Base-by-base conservation (phyloP, 1,140 invertebrate genomes). In the Agrypnia vestita region DNA sequence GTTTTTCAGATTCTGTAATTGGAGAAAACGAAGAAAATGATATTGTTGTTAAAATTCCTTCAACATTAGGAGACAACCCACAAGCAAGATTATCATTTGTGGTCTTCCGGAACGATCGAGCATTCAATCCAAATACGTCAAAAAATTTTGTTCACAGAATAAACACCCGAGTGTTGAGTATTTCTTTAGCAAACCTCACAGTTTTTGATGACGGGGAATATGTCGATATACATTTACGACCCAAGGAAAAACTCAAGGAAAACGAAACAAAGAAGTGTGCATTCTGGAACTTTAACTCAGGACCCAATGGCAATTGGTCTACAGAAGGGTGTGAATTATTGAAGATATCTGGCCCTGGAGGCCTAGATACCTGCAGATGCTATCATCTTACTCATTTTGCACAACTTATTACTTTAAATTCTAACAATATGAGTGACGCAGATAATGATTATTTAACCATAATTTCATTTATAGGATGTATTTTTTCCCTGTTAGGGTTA, bases 331-430 rank as follows among this genome's bases (percentile, higher is more conserved):
- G 89, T 82, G 84, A 83, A 53, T 15, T 83, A 15, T 12, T 83
- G 8, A 19, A 49, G 12, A 46, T 9, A 12, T 15, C 77, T 19
- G 61, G 21, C 6, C 13, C 71, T 13, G 86, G 85, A 9, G 78
- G 81, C 35, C 81, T 90, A 12, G 89, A 90, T 78, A 87, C 85
- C 11, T 91, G 90, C 79, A 82, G 88, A 17, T 90, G 89, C 80
- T 81, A 85, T 53, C 90, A 91, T 80, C 84, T 91, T 6, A 91
- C 90, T 0, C 89, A 90, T 80, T 91, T 91, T 82, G 89, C 89
- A 3, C 87, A 90, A 82, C 85, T 91, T 0, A 83, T 91, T 0
- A 82, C 87, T 7, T 85, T 85, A 0, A 83, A 84, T 15, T 81
- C 76, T 51, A 51, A 85, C 1, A 84, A 86, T 0, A 86, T 89